phyloP scores from a whole-genome alignment of 2,113 vertebrate species.

The Pomatostomus ruficeps region DNA sequence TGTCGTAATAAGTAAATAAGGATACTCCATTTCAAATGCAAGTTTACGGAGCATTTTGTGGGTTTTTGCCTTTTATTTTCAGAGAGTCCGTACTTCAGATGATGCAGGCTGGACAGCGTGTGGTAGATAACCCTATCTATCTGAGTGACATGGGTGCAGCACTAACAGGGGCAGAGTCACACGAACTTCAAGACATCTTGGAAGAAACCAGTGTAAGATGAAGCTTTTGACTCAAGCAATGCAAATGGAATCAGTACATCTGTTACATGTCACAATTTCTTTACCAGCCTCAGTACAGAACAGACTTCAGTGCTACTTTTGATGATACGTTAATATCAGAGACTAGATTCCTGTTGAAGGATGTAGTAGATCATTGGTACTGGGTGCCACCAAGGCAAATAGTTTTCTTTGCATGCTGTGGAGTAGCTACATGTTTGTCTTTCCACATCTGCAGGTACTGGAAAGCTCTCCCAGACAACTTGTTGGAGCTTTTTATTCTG shows the following conservation, averaged over 20 bases:
- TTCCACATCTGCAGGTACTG: not conserved
- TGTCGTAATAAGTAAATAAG: not conserved
- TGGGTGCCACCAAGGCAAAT: no score
- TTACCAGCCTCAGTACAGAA: not conserved
- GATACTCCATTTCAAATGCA: not conserved
- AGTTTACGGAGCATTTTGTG: not conserved
- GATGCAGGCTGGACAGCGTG: constrained; percentile 97
- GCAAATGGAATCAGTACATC: not conserved
- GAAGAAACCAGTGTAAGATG: constrained; percentile 90
- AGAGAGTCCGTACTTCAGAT: constrained; percentile 99
- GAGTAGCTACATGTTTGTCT: not conserved
- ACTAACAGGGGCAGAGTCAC: constrained; percentile 90
- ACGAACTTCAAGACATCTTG: constrained; percentile 92
- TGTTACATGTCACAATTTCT: not conserved
- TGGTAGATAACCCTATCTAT: constrained; percentile 98
- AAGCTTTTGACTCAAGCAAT: not conserved
- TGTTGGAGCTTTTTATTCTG: not conserved
- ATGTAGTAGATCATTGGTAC: not conserved
- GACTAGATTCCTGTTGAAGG: not conserved
- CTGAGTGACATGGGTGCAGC: constrained; percentile 98
- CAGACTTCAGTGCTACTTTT: not conserved
- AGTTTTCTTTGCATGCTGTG: not conserved
- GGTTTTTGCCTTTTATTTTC: not conserved
- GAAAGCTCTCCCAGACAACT: not conserved
- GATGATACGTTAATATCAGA: not conserved